Evolutionary conservation across 2,888 invertebrate genomes (phyloP).

Genomic region (Eupithecia pulchellata): DNA sequence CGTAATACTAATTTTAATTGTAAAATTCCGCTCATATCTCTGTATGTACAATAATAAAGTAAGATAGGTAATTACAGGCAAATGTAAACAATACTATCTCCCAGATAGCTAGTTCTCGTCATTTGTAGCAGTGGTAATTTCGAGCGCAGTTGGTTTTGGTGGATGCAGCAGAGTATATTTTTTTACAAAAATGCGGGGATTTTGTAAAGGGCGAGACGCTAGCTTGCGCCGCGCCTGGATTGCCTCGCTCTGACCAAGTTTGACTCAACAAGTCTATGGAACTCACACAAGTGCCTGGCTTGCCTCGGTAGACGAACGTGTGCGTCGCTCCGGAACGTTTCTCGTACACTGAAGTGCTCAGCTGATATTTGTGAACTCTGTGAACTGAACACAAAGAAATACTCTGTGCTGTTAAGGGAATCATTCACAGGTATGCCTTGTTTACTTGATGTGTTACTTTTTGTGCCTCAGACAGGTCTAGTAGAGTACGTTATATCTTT

Average conservation of each 20-base stretch:
- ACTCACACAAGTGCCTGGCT: conserved; percentile 61
- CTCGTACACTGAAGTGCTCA: conserved; percentile 48
- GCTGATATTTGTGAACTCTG: conserved; percentile 57
- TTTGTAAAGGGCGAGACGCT: conserved; percentile 69
- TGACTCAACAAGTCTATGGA: conserved; percentile 35
- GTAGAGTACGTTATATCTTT: not conserved
- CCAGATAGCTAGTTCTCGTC: conserved; percentile 58
- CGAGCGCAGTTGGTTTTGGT: conserved; percentile 59
- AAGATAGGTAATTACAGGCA: conserved; percentile 47
- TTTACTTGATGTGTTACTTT: not conserved
- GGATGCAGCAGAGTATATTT: conserved; percentile 45
- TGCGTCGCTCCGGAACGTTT: conserved; percentile 47
- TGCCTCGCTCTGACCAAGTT: conserved; percentile 57
- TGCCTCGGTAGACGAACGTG: conserved; percentile 57
- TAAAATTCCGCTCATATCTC: conserved; percentile 68
- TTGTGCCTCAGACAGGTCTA: conserved; percentile 1
- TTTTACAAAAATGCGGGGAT: conserved; percentile 73
- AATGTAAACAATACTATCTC: conserved; percentile 56
- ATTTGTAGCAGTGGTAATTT: conserved; percentile 49
- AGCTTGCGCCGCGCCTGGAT: conserved; percentile 51
- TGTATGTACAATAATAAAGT: conserved; percentile 49
- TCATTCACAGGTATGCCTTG: conserved; percentile 32
- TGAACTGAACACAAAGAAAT: conserved; percentile 21
- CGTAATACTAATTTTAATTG: conserved; percentile 44
- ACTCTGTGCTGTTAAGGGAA: conserved; percentile 21